Evolutionary conservation across 2,888 invertebrate genomes (phyloP).

Genomic region (Aspidapion aeneum): DNA sequence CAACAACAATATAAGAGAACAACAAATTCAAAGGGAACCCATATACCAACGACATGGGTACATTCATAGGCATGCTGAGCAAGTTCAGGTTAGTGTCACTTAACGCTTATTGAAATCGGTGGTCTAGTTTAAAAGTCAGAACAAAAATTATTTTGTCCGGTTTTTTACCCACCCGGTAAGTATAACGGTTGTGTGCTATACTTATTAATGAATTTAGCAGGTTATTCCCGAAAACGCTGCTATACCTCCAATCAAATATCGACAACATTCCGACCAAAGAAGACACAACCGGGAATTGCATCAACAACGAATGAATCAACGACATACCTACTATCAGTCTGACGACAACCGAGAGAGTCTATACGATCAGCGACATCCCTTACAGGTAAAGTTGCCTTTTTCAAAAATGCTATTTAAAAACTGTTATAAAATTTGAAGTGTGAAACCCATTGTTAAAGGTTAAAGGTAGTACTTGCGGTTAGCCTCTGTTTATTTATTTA

Average conservation of each 20-base stretch:
- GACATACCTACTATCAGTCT: constrained; percentile 56
- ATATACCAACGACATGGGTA: constrained; percentile 46
- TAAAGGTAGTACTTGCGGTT: too few relatives aligned
- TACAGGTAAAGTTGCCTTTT: constrained; percentile 24
- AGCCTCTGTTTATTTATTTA: too few relatives aligned
- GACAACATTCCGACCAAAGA: constrained; percentile 39
- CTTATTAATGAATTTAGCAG: too few relatives aligned
- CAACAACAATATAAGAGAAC: constrained; percentile 19
- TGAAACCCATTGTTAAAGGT: too few relatives aligned
- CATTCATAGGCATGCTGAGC: constrained; percentile 45
- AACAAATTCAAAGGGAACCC: constrained; percentile 30
- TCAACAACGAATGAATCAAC: constrained; percentile 53
- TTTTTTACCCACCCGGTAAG: background rate
- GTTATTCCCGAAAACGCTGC: constrained; percentile 46
- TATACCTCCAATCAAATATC: constrained; percentile 41
- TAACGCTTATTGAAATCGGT: background rate
- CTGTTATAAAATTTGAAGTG: too few relatives aligned
- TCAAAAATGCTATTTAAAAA: too few relatives aligned
- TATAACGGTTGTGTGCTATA: too few relatives aligned
- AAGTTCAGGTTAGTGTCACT: constrained; percentile 45
- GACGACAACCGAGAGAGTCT: constrained; percentile 51
- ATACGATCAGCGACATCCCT: constrained; percentile 45
- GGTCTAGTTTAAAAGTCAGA: too few relatives aligned
- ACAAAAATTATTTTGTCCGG: constrained; percentile 6
- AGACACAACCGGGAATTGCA: constrained; percentile 49